Percentiles rank a stretch among this genome's conserved stretches.
These are phyloP conservation scores for Saguinus midas DNA, from an alignment of 2,113 vertebrate genomes.

Conservation along the genomic window DNA sequence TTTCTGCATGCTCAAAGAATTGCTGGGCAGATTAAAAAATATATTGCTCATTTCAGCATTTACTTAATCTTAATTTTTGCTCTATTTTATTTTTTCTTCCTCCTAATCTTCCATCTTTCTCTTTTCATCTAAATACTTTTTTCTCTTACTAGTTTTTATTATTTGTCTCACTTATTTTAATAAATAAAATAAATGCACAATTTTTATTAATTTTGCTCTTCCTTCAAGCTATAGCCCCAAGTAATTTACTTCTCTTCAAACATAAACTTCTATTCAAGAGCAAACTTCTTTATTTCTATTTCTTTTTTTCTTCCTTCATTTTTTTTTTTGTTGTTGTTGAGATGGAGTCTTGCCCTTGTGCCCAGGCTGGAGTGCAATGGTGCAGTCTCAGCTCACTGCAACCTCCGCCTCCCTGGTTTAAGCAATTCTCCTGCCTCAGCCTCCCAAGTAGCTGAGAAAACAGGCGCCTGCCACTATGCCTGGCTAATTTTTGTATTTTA, in stretches of 20 bases:
- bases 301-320: neutral
- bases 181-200: neutral
- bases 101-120: neutral
- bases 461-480: too few relatives aligned
- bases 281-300: neutral
- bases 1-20: neutral
- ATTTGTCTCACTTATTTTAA: neutral
- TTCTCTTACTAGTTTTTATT: neutral
- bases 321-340: too few relatives aligned
- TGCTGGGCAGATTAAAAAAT: neutral
- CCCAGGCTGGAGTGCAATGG: too few relatives aligned
- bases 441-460: too few relatives aligned
- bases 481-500: too few relatives aligned
- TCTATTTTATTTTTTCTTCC: neutral
- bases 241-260: neutral
- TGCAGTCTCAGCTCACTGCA: too few relatives aligned
- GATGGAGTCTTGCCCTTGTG: too few relatives aligned
- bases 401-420: too few relatives aligned
- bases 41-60: neutral
- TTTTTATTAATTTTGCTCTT: neutral
- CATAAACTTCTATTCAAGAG: neutral
- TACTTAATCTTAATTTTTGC: neutral
- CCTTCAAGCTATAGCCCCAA: neutral
- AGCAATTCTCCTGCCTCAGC: too few relatives aligned
- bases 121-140: neutral